Conservation (phyloP, 2,888 invertebrate species). For the Oscheius sp. region DNA sequence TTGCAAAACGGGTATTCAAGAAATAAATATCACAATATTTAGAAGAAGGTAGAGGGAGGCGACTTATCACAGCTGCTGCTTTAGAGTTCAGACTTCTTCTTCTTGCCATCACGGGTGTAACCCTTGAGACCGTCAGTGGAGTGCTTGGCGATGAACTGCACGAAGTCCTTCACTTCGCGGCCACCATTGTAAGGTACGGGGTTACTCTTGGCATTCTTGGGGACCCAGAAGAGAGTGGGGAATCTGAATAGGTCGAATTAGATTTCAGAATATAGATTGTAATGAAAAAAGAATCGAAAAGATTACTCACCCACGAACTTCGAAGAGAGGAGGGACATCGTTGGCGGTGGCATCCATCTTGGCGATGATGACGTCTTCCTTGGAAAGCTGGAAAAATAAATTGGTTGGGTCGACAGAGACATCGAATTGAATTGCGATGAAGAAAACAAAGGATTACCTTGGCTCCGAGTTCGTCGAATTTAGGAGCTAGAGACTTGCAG, state of each 20-base stretch:
- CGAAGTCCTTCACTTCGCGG: constrained; percentile 90
- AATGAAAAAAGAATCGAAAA: neutral
- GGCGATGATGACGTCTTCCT: constrained; percentile 88
- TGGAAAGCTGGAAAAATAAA: constrained; percentile 79
- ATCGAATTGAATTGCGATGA: neutral
- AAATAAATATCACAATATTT: constrained; percentile 31
- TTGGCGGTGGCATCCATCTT: constrained; percentile 99
- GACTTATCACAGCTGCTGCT: constrained; percentile 7
- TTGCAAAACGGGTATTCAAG: constrained; percentile 2
- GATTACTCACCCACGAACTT: constrained; percentile 84
- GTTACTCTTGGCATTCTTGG: constrained; percentile 81
- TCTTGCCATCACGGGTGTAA: constrained; percentile 86
- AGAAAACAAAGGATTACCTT: constrained; percentile 71
- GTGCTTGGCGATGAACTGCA: constrained; percentile 92
- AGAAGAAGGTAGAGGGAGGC: neutral
- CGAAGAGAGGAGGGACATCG: constrained; percentile 90
- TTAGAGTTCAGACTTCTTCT: constrained; percentile 73
- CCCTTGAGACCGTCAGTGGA: constrained; percentile 88
- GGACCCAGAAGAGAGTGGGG: constrained; percentile 95
- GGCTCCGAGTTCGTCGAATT: constrained; percentile 89
- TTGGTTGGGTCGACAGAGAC: neutral
- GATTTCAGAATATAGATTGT: neutral
- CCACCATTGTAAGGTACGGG: constrained; percentile 82
- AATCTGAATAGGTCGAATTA: constrained; percentile 78
- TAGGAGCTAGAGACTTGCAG: constrained; percentile 79